Conservation (phyloP, 2,113 vertebrate genomes). For the Chionomys nivalis region DNA sequence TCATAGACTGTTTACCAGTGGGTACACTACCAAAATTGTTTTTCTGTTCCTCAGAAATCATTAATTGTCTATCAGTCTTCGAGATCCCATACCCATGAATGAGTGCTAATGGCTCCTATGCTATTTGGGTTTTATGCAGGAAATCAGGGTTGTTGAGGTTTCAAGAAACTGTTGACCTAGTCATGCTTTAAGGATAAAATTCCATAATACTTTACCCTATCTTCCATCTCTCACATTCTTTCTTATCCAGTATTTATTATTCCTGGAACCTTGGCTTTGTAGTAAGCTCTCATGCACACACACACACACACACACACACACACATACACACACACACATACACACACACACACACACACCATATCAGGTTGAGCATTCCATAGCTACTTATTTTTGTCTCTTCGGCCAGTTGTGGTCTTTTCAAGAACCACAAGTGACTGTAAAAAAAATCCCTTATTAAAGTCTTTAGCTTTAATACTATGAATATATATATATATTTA, state of each 20-base stretch:
- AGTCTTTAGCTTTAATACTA: background rate
- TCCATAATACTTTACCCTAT: background rate
- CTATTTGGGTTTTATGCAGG: background rate
- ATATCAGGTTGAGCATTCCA: background rate
- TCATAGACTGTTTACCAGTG: background rate
- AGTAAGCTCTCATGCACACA: too few species aligned
- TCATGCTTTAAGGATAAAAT: background rate
- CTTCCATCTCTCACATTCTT: background rate
- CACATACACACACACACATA: background rate
- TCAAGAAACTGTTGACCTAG: background rate
- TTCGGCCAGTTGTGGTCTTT: background rate
- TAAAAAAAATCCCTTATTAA: background rate
- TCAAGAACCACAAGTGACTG: background rate
- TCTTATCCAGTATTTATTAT: background rate
- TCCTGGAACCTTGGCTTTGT: background rate
- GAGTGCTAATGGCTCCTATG: background rate
- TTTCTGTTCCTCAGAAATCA: background rate
- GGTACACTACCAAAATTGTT: background rate
- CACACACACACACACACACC: background rate
- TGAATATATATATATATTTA: too few species aligned
- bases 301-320: background rate
- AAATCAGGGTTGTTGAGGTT: background rate
- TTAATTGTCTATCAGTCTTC: background rate
- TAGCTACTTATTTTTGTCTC: background rate
- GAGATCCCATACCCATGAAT: background rate